phyloP scores from a whole-genome alignment of 1,140 invertebrate genomes.

The Melitaea cinxia region DNA sequence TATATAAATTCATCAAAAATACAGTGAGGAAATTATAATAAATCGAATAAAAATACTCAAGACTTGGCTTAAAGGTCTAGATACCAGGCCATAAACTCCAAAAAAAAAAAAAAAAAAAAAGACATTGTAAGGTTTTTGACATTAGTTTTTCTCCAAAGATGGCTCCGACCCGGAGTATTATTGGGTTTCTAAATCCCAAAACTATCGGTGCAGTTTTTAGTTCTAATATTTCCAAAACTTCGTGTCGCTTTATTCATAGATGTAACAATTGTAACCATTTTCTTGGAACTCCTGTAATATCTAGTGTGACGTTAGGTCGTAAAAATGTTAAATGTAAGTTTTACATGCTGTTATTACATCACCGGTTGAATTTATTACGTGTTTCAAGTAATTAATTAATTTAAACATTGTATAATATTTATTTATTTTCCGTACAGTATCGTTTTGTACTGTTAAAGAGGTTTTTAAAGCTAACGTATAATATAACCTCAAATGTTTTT shows the following conservation, averaged over 20 bases:
- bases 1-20: too few species aligned
- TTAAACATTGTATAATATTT: background rate
- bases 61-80: too few species aligned
- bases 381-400: background rate
- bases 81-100: background rate
- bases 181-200: constrained; percentile 79
- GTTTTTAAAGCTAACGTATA: constrained; percentile 30
- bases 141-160: constrained; percentile 68
- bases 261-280: constrained; percentile 70
- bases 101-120: background rate
- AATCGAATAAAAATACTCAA: too few species aligned
- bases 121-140: constrained; percentile 11
- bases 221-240: constrained; percentile 67
- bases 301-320: constrained; percentile 45
- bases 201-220: constrained; percentile 68
- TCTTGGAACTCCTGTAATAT: constrained; percentile 46
- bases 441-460: background rate
- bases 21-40: too few species aligned
- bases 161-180: constrained; percentile 76
- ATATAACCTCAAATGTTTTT: constrained; percentile 66
- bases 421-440: background rate
- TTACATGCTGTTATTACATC: constrained; percentile 79
- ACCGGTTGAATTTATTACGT: constrained; percentile 35
- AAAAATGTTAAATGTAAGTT: constrained; percentile 77
- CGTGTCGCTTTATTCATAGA: constrained; percentile 67